A percentile compares a stretch with the other conserved stretches of the same genome.
Evolutionary conservation across 2,888 invertebrate species (phyloP).

Genomic region (Fabriciana adippe): DNA sequence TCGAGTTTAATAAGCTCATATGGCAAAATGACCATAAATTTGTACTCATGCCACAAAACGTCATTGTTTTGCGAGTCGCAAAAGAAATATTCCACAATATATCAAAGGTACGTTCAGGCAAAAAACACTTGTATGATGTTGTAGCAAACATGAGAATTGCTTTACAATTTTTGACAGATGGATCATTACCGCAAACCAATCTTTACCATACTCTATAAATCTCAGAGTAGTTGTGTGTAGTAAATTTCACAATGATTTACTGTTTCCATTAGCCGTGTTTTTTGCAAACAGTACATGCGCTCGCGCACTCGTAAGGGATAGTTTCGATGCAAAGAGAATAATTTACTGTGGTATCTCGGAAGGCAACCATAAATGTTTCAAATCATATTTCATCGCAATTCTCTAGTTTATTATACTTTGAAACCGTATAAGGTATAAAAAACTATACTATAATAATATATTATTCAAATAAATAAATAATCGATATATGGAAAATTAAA

Average conservation of each 20-base stretch:
- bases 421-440: no score
- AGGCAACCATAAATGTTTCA: constrained; percentile 12
- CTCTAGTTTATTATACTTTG: background rate
- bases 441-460: no score
- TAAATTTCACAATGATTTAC: constrained; percentile 45
- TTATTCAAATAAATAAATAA: no score
- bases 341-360: constrained; percentile 11
- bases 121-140: constrained; percentile 24
- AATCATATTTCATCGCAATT: constrained; percentile 14
- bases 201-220: constrained; percentile 42
- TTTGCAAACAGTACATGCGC: constrained; percentile 34
- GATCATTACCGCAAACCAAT: constrained; percentile 25
- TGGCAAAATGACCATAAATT: constrained; percentile 49
- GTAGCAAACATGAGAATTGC: constrained; percentile 28
- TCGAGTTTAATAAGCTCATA: constrained; percentile 44
- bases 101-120: constrained; percentile 30
- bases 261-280: constrained; percentile 39
- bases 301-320: constrained; percentile 31
- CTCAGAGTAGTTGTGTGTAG: constrained; percentile 41
- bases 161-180: constrained; percentile 21
- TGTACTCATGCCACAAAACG: constrained; percentile 48
- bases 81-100: constrained; percentile 35
- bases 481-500: no score
- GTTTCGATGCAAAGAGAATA: constrained; percentile 23
- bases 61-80: constrained; percentile 48